phyloP scores from a whole-genome alignment of 2,113 vertebrate genomes.

The Rattus norvegicus region GRCr8 NC_086024.1:39500501-39501000 shows the following conservation, averaged over 20 bases:
- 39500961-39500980: slow-evolving; percentile 81
- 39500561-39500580: not conserved
- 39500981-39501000: slow-evolving; percentile 62
- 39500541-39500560: not conserved
- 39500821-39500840: too few species aligned
- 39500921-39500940: slow-evolving; percentile 89
- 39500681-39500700: not conserved
- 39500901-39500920: slow-evolving; percentile 82
- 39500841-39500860: too few species aligned
- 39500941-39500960: slow-evolving; percentile 86
- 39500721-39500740: not conserved
- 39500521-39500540: not conserved
- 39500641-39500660: not conserved
- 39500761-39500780: too few species aligned
- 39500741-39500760: not conserved
- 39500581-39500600: not conserved
- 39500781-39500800: too few species aligned
- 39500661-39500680: not conserved
- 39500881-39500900: too few species aligned
- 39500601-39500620: not conserved
- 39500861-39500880: too few species aligned
- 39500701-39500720: not conserved
- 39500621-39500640: not conserved
- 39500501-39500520: not conserved
- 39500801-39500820: too few species aligned